Conservation (phyloP, 2,113 vertebrate genomes). For the Ciconia maguari region DNA sequence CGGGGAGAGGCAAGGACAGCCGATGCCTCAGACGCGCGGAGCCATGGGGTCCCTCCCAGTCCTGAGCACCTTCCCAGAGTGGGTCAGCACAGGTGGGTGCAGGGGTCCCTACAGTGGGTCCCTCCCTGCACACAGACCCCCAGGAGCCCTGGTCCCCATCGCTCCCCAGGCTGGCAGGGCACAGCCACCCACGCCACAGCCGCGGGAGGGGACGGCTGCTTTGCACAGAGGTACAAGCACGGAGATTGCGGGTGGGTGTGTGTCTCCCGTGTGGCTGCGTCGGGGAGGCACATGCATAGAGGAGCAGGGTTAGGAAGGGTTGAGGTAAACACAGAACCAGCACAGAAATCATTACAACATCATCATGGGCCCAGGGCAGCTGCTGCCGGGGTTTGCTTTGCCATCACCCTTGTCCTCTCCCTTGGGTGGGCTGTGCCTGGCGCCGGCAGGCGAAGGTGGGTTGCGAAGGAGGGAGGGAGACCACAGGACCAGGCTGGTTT, state of each 20-base stretch:
- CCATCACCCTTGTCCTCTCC: background rate
- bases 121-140: background rate
- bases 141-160: accelerated
- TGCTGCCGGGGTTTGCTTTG: background rate
- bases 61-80: background rate
- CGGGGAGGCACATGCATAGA: background rate
- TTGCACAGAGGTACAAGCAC: background rate
- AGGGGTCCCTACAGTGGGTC: background rate
- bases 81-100: background rate
- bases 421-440: background rate
- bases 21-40: background rate
- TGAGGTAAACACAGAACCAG: background rate
- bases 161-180: background rate
- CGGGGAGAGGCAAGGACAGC: background rate
- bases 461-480: background rate
- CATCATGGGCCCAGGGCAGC: background rate
- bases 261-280: background rate
- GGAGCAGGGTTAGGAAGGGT: background rate
- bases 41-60: background rate
- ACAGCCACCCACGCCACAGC: background rate
- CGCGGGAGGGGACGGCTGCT: background rate
- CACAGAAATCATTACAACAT: background rate
- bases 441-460: accelerated
- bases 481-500: background rate
- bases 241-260: background rate